Base-by-base conservation (phyloP, 2,888 invertebrate species). In the Athripsodes cinereus region DNA sequence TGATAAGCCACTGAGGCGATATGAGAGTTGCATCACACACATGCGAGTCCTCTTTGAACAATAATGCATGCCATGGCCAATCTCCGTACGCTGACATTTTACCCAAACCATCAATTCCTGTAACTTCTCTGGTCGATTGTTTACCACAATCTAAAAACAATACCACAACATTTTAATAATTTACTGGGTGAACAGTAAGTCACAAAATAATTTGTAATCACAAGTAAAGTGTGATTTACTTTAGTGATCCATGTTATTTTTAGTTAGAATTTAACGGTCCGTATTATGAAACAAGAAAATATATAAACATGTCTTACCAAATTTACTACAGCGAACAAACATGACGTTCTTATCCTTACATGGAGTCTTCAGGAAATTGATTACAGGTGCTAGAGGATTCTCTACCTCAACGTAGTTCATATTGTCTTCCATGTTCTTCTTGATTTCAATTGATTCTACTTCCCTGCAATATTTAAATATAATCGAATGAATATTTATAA, bases 51-150 rank as follows among this genome's bases (percentile, higher is more conserved):
- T 92, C 86, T 66, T 92, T 86, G 67, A 90, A 84, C 2, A 95
- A 76, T 1, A 90, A 87, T 18, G 87, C 90, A 69, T 92, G 87
- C 93, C 94, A 94, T n/a, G 94, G 94, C 93, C 93, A 92, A 71
- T 92, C 92, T 1, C 92, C 92, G 1, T 89, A 87, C 2, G 80
- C 80, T 1, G 91, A 83, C 73, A 89, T 86, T 67, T 90, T 88
- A 35, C 83, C 80, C 60, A 92, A 73, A 1, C 81, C 81, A 56
- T 76, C 75, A 56, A 76, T 76, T 22, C 80, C 80, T 10, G 69
- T 68, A 2, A 71, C 69, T 2, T 74, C 76, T 51, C 78, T 72
- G 0, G 74, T 80, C 11, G 86, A 83, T 55, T 87, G 81, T 50
- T 87, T 70, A 0, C 90, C 90, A 69, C 90, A 90, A 67, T 87